phyloP scores from a whole-genome alignment of 2,888 invertebrate species.

The Dromius quadrimaculatus region DNA sequence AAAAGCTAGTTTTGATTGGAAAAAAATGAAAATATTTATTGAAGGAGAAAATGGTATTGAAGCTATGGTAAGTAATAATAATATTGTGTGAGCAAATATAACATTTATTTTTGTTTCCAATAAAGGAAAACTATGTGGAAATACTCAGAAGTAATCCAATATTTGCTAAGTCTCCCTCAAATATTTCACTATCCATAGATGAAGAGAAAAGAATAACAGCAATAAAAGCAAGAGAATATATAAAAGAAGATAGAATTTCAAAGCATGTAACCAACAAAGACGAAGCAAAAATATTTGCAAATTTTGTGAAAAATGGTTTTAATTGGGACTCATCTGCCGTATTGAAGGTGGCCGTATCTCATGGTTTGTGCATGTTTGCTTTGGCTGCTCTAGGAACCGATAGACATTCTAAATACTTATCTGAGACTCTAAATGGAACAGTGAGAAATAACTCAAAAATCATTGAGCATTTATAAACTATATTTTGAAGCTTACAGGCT shows the following conservation, averaged over 20 bases:
- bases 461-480: background rate
- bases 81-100: background rate
- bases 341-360: constrained; percentile 75
- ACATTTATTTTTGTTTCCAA: constrained; percentile 20
- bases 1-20: constrained; percentile 74
- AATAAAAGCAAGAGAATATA: constrained; percentile 73
- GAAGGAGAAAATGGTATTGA: constrained; percentile 65
- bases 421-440: constrained; percentile 57
- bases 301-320: constrained; percentile 69
- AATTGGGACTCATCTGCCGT: constrained; percentile 74
- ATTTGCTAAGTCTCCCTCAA: constrained; percentile 56
- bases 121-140: constrained; percentile 60
- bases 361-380: constrained; percentile 76
- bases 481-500: constrained; percentile 62
- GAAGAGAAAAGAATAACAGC: constrained; percentile 70
- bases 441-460: constrained; percentile 56
- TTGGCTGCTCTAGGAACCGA: constrained; percentile 75
- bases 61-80: constrained; percentile 15
- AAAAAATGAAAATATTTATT: constrained; percentile 67
- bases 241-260: constrained; percentile 71
- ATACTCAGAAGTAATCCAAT: constrained; percentile 58
- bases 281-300: constrained; percentile 64
- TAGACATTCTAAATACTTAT: constrained; percentile 71
- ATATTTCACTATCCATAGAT: constrained; percentile 57
- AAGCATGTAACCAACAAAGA: constrained; percentile 68